phyloP scores from a whole-genome alignment of 1,140 invertebrate genomes.

The Drosophila rufa region DNA sequence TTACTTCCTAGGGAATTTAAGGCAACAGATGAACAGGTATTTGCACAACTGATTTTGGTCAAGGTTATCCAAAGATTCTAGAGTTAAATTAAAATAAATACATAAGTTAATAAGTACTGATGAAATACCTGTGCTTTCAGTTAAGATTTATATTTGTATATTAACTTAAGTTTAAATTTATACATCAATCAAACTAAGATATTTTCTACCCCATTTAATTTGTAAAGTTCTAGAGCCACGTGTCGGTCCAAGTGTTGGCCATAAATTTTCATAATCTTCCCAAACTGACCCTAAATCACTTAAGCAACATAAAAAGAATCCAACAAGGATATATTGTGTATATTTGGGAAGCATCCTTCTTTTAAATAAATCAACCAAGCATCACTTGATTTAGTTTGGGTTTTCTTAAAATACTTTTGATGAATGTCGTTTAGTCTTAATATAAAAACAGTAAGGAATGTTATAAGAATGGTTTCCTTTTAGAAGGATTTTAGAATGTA shows the following conservation, averaged over 20 bases:
- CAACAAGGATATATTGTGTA: not conserved
- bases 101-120: no score
- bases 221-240: not conserved
- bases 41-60: not conserved
- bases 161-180: not conserved
- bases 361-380: slow-evolving; percentile 19
- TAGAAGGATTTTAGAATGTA: no score
- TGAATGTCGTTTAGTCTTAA: not conserved
- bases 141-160: not conserved
- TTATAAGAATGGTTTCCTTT: not conserved
- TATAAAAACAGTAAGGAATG: not conserved
- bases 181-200: not conserved
- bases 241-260: not conserved
- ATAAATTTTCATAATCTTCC: slow-evolving; percentile 4
- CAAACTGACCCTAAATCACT: slow-evolving; percentile 15
- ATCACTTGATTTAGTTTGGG: slow-evolving; percentile 20
- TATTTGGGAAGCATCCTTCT: not conserved
- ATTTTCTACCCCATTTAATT: not conserved
- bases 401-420: not conserved
- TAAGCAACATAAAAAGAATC: slow-evolving; percentile 7
- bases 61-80: not conserved
- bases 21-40: not conserved
- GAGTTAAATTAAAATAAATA: not conserved
- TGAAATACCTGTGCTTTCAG: no score
- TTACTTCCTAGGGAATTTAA: not conserved